Evolutionary conservation across 2,888 invertebrate species (phyloP), one percentile per base, ranked within the genome.

Genomic region (Tetrapedia diversipes): DNA sequence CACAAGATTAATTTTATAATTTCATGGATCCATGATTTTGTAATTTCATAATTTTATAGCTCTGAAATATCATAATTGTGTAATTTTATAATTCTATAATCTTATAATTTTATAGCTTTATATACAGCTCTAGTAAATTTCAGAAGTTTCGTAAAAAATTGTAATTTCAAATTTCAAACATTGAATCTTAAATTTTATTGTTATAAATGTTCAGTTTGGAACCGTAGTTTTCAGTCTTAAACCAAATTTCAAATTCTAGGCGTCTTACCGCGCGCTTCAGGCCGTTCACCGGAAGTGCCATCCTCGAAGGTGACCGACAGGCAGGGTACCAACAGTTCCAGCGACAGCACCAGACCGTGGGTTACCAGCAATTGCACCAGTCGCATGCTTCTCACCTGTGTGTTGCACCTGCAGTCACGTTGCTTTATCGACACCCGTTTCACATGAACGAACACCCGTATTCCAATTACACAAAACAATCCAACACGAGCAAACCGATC

Each of bases 301-400:
- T 91, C 90, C 66, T 87, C 78, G 80, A 91, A 90, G 72, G 87
- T 90, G 81, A 91, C 79, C 19, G 85, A 80, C 69, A 88, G 85
- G 49, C 86, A 86, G 27, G 71, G 69, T 79, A 86, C 85, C 71
- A 85, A 70, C 79, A 77, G 79, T 69, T 78, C 57, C 77, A 82
- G 10, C 81, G 84, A 80, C 81, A 89, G 81, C 71, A 86, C 68
- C 59, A 88, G 60, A 66, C 81, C 76, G 67, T 82, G 80, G 71
- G 79, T 87, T 87, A 87, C 84, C 87, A 87, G 67, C 87, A 73
- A 88, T 57, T 72, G 87, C 74, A 82, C 77, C 32, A 83, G 73
- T 79, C 82, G 89, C 88, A 88, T 86, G 81, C 87, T 89, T 84
- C 61, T 74, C 61, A 60, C 68, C 61, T 70, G 45, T 49, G 53